A percentile compares a stretch with the other conserved stretches of the same genome.
Evolutionary conservation across 2,888 invertebrate genomes (phyloP).

Genomic region (Torymus tubicola): DNA sequence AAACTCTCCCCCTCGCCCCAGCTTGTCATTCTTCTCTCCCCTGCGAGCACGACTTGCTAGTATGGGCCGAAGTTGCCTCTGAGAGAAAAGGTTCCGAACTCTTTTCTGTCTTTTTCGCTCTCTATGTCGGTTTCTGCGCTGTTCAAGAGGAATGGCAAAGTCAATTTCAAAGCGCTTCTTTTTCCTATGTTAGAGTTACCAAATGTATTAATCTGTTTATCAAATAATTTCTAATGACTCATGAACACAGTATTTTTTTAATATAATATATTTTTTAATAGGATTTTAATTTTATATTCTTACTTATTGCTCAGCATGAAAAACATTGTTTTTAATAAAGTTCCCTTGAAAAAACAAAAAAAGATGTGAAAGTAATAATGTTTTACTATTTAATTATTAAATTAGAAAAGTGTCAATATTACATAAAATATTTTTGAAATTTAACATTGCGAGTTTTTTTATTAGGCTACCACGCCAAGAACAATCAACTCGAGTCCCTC

Average conservation of each 20-base stretch:
- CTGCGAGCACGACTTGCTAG: slow-evolving; percentile 29
- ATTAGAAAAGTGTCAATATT: too few relatives aligned
- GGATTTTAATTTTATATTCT: too few relatives aligned
- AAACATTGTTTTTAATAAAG: too few relatives aligned
- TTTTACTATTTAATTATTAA: too few relatives aligned
- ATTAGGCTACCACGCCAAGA: neutral
- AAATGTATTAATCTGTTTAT: neutral
- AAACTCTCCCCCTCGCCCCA: slow-evolving; percentile 66
- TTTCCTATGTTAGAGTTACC: neutral
- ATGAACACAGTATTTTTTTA: too few relatives aligned
- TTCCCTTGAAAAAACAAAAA: too few relatives aligned
- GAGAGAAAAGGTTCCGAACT: slow-evolving; percentile 57
- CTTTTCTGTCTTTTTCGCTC: neutral
- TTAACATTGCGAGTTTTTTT: too few relatives aligned
- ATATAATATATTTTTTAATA: too few relatives aligned
- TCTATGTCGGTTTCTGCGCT: neutral
- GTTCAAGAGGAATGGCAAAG: neutral
- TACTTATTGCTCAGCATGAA: too few relatives aligned
- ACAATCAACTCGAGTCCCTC: neutral
- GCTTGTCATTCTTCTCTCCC: slow-evolving; percentile 59
- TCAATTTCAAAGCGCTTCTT: neutral
- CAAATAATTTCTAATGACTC: too few relatives aligned
- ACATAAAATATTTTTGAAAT: too few relatives aligned
- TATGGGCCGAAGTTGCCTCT: slow-evolving; percentile 45
- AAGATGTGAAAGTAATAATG: too few relatives aligned